Evolutionary conservation across 2,797 vertebrate genomes (phyloP), one percentile per base, ranked within the genome.

Genomic region (Ptychadena robeensis): DNA sequence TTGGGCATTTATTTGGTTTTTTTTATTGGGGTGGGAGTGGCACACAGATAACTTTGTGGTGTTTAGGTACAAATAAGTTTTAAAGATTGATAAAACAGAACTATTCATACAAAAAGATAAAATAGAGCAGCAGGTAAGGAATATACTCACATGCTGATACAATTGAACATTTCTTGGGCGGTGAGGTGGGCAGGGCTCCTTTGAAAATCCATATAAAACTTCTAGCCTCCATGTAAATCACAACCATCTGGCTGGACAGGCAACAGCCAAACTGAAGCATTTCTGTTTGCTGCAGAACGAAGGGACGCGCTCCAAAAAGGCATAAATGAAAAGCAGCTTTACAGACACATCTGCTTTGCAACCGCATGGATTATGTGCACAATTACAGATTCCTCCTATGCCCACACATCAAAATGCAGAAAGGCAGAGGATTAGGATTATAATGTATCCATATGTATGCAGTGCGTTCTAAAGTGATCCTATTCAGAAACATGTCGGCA

Each of bases 361-460:
- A 38, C 38, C 75, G 44, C 30, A 14, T 67, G 63, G 44, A 40
- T 27, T 66, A 48, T 11, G 18, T 22, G 25, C 28, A 31, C 2
- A 32, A 10, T 38, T 44, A 14, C 27, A 31, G n/a, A 14, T 53
- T 61, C 11, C 25, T 25, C 9, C 31, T 31, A 48, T 44, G 34
- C 31, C 53, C n/a, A 35, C 14, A n/a, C 22, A 40, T 30, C 61
- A 78, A 67, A 53, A 18, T 25, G 40, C 27, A 44, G 14, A 48
- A 48, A 48, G 27, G 59, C 38, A 34, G 30, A 27, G 38, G 75
- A 78, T 53, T 67, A 78, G 64, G 15, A 38, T 75, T 63, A 75
- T 35, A 66, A 44, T 28, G 44, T 53, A 40, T 48, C 38, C 75
- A 78, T 65, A 57, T 53, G 44, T 48, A 31, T 40, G n/a, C 31